A percentile compares a stretch with the other conserved stretches of the same genome.
phyloP scores from a whole-genome alignment of 1,140 invertebrate species.

The Piezodorus guildinii region DNA sequence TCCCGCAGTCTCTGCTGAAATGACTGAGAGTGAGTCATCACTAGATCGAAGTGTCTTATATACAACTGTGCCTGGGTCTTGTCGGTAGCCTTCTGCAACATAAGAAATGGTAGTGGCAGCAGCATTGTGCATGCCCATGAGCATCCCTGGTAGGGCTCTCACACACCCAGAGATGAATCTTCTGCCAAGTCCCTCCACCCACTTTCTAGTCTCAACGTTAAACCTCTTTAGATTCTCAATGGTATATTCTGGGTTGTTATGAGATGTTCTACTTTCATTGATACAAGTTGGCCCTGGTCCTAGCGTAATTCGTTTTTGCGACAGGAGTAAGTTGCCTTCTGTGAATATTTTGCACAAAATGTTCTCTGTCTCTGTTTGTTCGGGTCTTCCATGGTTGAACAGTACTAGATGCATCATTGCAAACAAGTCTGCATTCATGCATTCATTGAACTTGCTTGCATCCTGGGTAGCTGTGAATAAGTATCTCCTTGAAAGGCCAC shows the following conservation, averaged over 20 bases:
- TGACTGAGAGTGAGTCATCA: neutral
- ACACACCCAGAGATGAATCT: neutral
- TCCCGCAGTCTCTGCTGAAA: too few relatives aligned
- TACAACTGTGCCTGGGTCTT: neutral
- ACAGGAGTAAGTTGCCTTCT: neutral
- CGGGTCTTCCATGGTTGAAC: neutral
- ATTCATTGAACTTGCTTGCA: neutral
- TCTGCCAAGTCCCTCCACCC: neutral
- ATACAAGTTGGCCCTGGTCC: neutral
- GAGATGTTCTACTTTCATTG: neutral
- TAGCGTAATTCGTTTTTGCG: neutral
- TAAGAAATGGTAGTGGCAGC: neutral
- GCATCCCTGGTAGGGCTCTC: neutral
- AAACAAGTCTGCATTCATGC: neutral
- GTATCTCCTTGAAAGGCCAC: neutral
- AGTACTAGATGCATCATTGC: neutral
- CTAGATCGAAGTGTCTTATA: neutral
- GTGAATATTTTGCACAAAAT: neutral
- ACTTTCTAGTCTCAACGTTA: neutral
- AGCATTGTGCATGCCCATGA: conserved; percentile 13
- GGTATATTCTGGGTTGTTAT: neutral
- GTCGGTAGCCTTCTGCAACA: neutral
- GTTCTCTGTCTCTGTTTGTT: neutral
- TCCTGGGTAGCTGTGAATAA: neutral
- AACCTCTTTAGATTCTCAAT: neutral